Base-by-base conservation (phyloP, 2,113 vertebrate species). In the Ciconia boyciana region DNA sequence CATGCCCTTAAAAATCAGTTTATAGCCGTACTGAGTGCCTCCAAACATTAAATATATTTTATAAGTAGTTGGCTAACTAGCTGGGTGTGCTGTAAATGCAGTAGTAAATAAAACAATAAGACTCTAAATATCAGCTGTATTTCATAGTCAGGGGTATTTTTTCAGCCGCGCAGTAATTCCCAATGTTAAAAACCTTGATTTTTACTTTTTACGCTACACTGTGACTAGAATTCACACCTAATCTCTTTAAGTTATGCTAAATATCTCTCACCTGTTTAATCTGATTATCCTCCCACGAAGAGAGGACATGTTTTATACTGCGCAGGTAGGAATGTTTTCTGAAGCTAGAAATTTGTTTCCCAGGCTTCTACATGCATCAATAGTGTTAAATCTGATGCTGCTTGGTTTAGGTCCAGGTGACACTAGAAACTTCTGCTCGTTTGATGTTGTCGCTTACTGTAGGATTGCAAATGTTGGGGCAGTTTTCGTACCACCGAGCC, bases 51-150 rank as follows among this genome's bases (percentile, higher is more conserved):
- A 97, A 97, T 94, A 97, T 93, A 84, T 93, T 98, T 97, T 98
- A 94, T 97, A 98, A 97, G 97, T 94, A 97, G 96, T 57, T 98
- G 92, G 94, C 97, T 97, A 98, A 98, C 97, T 97, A 97, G 87
- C 95, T 96, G 87, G 96, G 79, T 91, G 87, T 94, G 90, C 96
- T 95, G 83, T 97, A 97, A 98, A 98, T 41, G 34, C 57, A 68
- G 57, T 64, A 98, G 97, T 97, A 98, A 97, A 98, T 96, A 98
- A 97, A 97, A 97, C 95, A 97, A 31, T 86, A 89, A 96, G 94
- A 93, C 89, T 95, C 75, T 97, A 98, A 98, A 93, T 90, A 97
- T 86, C 89, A 92, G 91, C 92, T 93, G 34, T 93, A 93, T 97
- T 97, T 98, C 95, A 94, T 84, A 96, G 88, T n/a, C 80, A 77